These are phyloP conservation scores for Castor canadensis DNA, from an alignment of 2,113 vertebrate species.

Conservation along the genomic window DNA sequence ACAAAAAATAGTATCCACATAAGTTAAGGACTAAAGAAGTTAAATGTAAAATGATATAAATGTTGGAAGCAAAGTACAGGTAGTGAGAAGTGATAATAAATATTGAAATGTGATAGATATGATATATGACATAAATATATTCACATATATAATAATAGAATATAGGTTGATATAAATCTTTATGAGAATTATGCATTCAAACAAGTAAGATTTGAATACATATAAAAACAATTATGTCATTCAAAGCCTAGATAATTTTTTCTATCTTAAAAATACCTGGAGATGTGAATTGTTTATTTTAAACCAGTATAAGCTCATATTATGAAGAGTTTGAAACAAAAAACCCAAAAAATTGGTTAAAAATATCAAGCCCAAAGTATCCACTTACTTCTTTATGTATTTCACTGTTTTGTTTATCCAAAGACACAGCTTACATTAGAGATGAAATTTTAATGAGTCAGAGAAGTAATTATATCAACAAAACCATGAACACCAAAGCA, in stretches of 20 bases:
- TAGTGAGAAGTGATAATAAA: background rate
- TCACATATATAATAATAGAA: too few relatives aligned
- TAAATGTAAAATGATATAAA: background rate
- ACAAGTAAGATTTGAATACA: background rate
- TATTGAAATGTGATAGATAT: too few relatives aligned
- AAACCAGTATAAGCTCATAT: background rate
- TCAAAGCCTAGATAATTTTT: background rate
- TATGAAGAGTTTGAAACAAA: background rate
- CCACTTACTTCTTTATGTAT: background rate
- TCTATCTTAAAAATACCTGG: background rate
- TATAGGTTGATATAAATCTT: background rate
- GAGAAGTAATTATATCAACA: background rate
- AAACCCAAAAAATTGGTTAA: background rate
- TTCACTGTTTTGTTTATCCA: background rate
- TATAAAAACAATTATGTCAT: background rate
- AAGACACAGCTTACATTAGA: background rate
- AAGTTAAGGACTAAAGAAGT: background rate
- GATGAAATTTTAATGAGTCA: conserved; percentile 13
- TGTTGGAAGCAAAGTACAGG: background rate
- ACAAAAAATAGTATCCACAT: background rate
- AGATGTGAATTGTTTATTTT: background rate
- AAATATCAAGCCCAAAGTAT: background rate
- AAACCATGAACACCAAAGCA: background rate
- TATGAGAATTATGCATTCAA: background rate
- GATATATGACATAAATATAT: too few relatives aligned